phyloP scores from a whole-genome alignment of 37 sponge, comb jelly and placozoan genomes.

The Agelas oroides region DNA sequence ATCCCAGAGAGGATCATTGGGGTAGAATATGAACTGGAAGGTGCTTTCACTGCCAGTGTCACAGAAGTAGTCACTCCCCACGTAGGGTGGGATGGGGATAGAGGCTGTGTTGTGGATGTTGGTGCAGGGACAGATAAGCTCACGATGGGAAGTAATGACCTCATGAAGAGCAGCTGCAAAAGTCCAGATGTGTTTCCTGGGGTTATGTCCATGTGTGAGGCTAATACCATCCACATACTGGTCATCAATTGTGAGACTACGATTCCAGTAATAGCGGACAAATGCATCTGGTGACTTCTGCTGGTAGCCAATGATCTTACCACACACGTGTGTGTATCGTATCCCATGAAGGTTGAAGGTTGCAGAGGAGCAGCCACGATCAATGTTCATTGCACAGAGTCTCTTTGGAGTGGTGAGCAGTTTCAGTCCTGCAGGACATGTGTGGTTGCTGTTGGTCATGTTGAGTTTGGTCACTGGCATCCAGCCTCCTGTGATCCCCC shows the following conservation, averaged over 20 bases:
- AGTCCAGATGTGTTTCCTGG: slow-evolving; percentile 53
- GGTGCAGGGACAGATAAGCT: slow-evolving; percentile 16
- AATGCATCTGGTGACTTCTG: slow-evolving; percentile 27
- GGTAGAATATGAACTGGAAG: slow-evolving; percentile 9
- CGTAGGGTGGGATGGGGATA: background rate
- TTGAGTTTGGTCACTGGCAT: background rate
- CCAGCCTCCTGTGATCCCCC: slow-evolving; percentile 11
- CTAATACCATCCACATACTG: slow-evolving; percentile 37
- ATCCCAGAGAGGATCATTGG: slow-evolving; percentile 45
- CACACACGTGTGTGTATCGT: slow-evolving; percentile 27
- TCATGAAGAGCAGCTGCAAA: slow-evolving; percentile 27
- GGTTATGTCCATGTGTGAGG: slow-evolving; percentile 28
- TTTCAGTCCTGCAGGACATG: background rate
- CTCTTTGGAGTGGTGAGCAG: background rate
- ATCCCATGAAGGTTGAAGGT: background rate
- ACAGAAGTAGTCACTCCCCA: slow-evolving; percentile 23
- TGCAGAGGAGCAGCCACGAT: slow-evolving; percentile 8
- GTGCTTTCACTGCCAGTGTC: slow-evolving; percentile 6
- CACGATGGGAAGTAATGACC: background rate
- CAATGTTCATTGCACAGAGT: slow-evolving; percentile 9
- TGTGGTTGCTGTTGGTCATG: slow-evolving; percentile 7
- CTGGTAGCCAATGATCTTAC: slow-evolving; percentile 31
- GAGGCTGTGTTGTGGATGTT: background rate
- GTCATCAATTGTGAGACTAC: slow-evolving; percentile 1
- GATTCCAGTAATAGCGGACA: background rate